A percentile compares a stretch with the other conserved stretches of the same genome.
Conservation (phyloP, 2,113 vertebrate genomes). For the Austrofundulus limnaeus region DNA sequence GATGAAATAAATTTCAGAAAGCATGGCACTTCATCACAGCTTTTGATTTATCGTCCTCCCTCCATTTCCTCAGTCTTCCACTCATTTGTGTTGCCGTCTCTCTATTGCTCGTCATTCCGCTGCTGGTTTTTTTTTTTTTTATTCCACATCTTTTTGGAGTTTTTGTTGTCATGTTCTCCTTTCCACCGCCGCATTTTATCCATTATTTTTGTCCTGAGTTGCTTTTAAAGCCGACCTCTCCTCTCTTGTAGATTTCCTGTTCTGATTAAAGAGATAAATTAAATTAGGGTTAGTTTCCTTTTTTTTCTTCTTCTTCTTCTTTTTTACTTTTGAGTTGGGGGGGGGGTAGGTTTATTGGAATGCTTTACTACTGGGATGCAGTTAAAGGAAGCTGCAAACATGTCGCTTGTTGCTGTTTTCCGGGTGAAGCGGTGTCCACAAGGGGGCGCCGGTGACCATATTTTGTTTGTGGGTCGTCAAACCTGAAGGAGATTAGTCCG, state of each 20-base stretch:
- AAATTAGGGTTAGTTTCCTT: no score
- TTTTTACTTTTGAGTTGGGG: slow-evolving; percentile 24
- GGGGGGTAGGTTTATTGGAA: slow-evolving; percentile 36
- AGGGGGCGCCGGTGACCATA: slow-evolving; percentile 36
- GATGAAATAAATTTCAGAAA: slow-evolving; percentile 26
- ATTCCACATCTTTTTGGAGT: slow-evolving; percentile 70
- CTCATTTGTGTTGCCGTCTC: slow-evolving; percentile 56
- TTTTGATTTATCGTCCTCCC: not conserved
- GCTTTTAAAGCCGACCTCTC: slow-evolving; percentile 59
- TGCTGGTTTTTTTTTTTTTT: slow-evolving; percentile 81
- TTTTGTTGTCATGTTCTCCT: slow-evolving; percentile 27
- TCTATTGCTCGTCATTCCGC: slow-evolving; percentile 24
- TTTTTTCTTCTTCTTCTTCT: no score
- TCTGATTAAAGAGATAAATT: slow-evolving; percentile 73
- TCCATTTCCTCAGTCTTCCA: slow-evolving; percentile 57
- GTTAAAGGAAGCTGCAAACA: slow-evolving; percentile 22
- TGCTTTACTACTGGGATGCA: slow-evolving; percentile 50
- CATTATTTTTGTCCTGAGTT: slow-evolving; percentile 46
- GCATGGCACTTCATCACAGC: not conserved
- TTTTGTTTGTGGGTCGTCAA: not conserved
- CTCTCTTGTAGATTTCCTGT: slow-evolving; percentile 80
- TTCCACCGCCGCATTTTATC: slow-evolving; percentile 24
- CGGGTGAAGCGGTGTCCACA: slow-evolving; percentile 48
- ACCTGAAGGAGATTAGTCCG: not conserved
- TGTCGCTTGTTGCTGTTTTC: slow-evolving; percentile 4